Base-by-base conservation (phyloP, 2,113 vertebrate species). In the Artemisiospiza belli region DNA sequence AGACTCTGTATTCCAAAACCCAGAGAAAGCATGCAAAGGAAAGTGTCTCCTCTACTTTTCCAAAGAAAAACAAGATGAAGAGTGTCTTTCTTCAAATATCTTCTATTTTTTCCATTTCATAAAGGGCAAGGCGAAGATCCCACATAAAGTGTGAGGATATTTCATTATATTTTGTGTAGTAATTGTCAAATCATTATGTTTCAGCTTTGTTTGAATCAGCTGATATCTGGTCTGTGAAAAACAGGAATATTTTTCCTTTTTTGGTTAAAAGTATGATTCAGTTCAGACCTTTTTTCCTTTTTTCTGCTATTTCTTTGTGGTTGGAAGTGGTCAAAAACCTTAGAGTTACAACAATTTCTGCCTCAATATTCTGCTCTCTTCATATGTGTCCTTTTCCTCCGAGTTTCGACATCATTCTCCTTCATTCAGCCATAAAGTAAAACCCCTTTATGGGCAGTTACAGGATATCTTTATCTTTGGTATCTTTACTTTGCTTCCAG, bases 371-470 rank as follows among this genome's bases (percentile, higher is more conserved):
- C 23, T 44, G 14, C 39, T 76, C 24, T 90, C 35, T 51, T 89
- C 58, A 43, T 69, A 35, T 5, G 12, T 37, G 39, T 78, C 41
- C 41, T 87, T 91, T 89, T 82, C n/a, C 33, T 84, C 27, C 22
- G 33, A 80, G 33, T 55, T 92, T 80, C 77, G 18, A 77, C 79
- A 74, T 67, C 10, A 67, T 94, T 93, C 22, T 93, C 21, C 57
- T 93, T 74, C 84, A 70, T 55, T 95, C 75, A 93, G 17, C 72
- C 79, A 79, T 79, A 24, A 91, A 86, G 43, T 73, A 64, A 84
- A 94, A 76, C 54, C 39, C 21, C 43, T 75, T 90, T 77, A 55
- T 63, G n/a, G 30, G 12, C 23, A 69, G 49, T 69, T 83, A 51
- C 46, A 76, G 12, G 21, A 83, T 39, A 43, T 74, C 55, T 68